Conservation (phyloP, 2,797 vertebrate genomes). For the Catostomus latipinnis region DNA sequence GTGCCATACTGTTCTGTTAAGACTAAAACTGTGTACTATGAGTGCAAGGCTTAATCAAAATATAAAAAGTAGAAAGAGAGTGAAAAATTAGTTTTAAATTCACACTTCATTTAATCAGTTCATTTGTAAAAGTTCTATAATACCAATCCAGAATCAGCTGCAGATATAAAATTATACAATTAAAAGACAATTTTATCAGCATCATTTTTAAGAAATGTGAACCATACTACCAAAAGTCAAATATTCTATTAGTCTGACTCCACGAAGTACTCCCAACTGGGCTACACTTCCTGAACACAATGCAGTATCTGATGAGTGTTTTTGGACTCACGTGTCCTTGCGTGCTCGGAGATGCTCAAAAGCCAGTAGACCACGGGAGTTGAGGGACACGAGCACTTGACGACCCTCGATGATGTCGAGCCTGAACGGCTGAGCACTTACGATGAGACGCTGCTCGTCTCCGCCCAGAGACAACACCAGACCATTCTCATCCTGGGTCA, state of each 20-base stretch:
- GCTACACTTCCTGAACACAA: too few relatives aligned
- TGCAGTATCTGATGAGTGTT: neutral
- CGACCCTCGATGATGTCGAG: slow-evolving; percentile 87
- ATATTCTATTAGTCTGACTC: neutral
- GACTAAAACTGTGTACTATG: neutral
- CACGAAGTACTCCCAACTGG: neutral
- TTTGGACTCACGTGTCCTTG: slow-evolving; percentile 91
- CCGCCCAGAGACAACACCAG: slow-evolving; percentile 85
- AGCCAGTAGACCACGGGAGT: slow-evolving; percentile 89
- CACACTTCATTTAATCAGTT: too few relatives aligned
- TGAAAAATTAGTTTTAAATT: neutral
- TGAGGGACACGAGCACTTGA: slow-evolving; percentile 90
- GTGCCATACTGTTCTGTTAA: too few relatives aligned
- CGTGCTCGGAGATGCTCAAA: slow-evolving; percentile 90
- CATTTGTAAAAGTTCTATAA: neutral
- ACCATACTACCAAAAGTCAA: too few relatives aligned
- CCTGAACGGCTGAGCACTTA: slow-evolving; percentile 87
- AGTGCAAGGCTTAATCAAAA: neutral
- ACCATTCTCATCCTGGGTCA: slow-evolving; percentile 86
- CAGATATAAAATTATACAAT: neutral
- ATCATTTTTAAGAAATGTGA: neutral
- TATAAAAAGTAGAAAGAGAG: neutral
- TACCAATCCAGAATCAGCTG: neutral
- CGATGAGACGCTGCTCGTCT: slow-evolving; percentile 83
- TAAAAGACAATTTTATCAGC: neutral